Base-by-base conservation (phyloP, 2,113 vertebrate genomes). In the Toxotes jaculatrix region DNA sequence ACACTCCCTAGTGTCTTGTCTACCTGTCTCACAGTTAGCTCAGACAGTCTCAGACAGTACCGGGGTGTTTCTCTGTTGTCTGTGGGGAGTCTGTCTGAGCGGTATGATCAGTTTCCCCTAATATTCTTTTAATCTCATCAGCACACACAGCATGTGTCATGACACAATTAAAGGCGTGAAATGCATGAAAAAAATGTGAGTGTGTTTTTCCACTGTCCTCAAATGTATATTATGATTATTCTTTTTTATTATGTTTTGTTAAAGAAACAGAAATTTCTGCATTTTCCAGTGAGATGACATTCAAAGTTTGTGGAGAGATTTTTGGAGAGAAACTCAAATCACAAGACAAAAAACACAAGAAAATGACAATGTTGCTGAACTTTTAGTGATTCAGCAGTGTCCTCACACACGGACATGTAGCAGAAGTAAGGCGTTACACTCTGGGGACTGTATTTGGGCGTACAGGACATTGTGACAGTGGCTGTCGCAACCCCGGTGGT, bases 391-490 rank as follows among this genome's bases (percentile, higher is more conserved):
- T 34, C 38, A 47, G n/a, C 0, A 11, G 51, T 40, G 36, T 55
- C 59, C 4, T 66, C 34, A 61, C 17, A 79, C 59, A 56, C 19
- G 53, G 23, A 49, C 34, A 57, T 38, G 36, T 8, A 40, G 42
- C 63, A 72, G 32, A 51, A 69, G 21, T 31, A 5, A 80, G 69
- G 72, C n/a, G 51, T 63, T 42, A 14, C 40, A 45, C 79, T 56
- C 73, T 38, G 47, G 59, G 80, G 77, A 84, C 69, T 61, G 63
- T 23, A 40, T 87, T 64, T 84, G 75, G 69, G 79, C 34, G 53
- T 85, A 60, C 42, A 83, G 79, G 79, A 87, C 80, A 23, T 45
- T 42, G 60, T 83, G 83, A 88, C 75, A 77, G 43, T 4, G 2
- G 60, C 62, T 64, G 86, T 85, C 47, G 53, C 80, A 79, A 74